A percentile compares a stretch with the other conserved stretches of the same genome.
These are phyloP conservation scores for Diploptera punctata DNA, from an alignment of 2,888 invertebrate species.

Conservation along the genomic window DNA sequence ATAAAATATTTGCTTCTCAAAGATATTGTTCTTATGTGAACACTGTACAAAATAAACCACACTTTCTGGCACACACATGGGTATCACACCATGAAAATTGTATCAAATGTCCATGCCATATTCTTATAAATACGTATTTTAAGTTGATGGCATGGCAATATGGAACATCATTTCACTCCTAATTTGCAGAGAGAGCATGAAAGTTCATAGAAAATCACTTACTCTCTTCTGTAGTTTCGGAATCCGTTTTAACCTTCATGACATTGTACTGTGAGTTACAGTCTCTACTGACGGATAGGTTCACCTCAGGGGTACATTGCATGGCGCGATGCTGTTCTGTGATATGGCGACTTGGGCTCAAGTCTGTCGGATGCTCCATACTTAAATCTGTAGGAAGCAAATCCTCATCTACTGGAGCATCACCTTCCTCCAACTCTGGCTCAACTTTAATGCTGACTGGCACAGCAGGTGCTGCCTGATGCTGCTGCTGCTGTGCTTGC, in stretches of 20 bases:
- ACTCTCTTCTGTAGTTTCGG: slow-evolving; percentile 27
- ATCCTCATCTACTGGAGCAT: slow-evolving; percentile 59
- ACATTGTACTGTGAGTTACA: not conserved
- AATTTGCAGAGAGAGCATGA: not conserved
- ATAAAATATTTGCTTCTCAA: no score
- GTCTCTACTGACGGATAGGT: slow-evolving; percentile 2
- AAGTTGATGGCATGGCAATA: no score
- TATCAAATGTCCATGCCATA: no score
- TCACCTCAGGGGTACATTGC: not conserved
- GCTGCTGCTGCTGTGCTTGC: slow-evolving; percentile 45
- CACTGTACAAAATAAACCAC: slow-evolving; percentile 1
- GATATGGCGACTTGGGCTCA: slow-evolving; percentile 36
- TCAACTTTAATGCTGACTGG: slow-evolving; percentile 40
- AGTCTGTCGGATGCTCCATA: slow-evolving; percentile 43
- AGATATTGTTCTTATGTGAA: no score
- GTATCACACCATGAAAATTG: not conserved
- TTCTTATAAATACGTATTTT: no score
- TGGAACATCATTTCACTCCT: no score
- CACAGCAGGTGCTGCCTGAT: slow-evolving; percentile 44
- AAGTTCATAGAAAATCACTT: slow-evolving; percentile 30
- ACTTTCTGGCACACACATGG: slow-evolving; percentile 23
- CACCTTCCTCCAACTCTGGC: slow-evolving; percentile 49
- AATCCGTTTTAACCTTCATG: slow-evolving; percentile 23
- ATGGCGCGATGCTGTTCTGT: slow-evolving; percentile 10
- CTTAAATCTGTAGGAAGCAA: slow-evolving; percentile 63